These are phyloP conservation scores for Beroe ovata DNA, from an alignment of 37 sponge, comb jelly and placozoan genomes.

Conservation along the genomic window DNA sequence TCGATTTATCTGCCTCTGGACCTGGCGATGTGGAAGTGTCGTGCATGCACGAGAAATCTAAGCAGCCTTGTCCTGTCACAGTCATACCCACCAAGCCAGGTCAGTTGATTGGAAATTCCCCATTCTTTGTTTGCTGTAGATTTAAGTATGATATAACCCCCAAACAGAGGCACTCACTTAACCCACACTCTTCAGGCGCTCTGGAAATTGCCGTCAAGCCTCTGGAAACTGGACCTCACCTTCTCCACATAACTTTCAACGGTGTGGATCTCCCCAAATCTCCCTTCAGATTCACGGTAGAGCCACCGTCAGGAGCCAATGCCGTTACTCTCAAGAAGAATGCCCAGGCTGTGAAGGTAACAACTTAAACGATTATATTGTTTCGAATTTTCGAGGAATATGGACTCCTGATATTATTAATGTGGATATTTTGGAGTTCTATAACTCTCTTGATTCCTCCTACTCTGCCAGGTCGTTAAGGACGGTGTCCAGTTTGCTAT, in stretches of 20 bases:
- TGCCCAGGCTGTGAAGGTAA: slow-evolving; percentile 49
- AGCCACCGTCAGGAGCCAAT: slow-evolving; percentile 45
- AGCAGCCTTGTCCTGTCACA: slow-evolving; percentile 50
- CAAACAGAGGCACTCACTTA: background rate
- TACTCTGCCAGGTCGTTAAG: slow-evolving; percentile 34
- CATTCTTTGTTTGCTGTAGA: background rate
- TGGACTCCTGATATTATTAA: no score
- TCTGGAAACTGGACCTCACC: slow-evolving; percentile 63
- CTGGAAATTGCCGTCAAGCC: slow-evolving; percentile 57
- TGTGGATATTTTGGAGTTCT: background rate
- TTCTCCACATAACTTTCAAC: slow-evolving; percentile 63
- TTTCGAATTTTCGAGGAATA: no score
- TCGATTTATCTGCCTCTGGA: slow-evolving; percentile 53
- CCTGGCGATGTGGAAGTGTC: slow-evolving; percentile 61
- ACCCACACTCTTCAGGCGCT: background rate
- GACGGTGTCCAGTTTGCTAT: slow-evolving; percentile 60
- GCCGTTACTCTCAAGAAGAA: slow-evolving; percentile 66
- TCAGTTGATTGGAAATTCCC: background rate
- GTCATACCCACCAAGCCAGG: slow-evolving; percentile 61
- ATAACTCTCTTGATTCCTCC: background rate
- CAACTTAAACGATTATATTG: no score
- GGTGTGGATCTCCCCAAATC: slow-evolving; percentile 63
- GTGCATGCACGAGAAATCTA: slow-evolving; percentile 55
- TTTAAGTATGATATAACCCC: background rate
- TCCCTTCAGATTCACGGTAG: slow-evolving; percentile 64